Base-by-base conservation (phyloP, 1,140 invertebrate species). In the Wasmannia auropunctata region DNA sequence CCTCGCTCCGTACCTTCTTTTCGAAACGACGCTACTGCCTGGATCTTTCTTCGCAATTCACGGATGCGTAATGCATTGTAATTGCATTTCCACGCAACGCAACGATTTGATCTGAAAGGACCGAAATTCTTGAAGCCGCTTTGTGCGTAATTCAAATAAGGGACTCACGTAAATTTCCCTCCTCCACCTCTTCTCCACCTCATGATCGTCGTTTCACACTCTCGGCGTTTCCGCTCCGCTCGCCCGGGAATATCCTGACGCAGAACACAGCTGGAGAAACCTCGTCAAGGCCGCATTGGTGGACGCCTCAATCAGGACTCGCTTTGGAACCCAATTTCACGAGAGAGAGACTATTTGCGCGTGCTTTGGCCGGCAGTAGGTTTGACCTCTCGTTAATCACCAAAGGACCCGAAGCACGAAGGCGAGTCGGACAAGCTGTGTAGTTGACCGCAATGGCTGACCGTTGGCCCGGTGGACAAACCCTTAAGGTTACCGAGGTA, bases 321-420 rank as follows among this genome's bases (percentile, higher is more conserved):
- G 91, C 92, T 92, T 92, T 92, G 87, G 91, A 91, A 93, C 87
- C 92, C 91, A 94, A 93, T 93, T 92, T 93, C 92, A 91, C 76
- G 86, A 70, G 87, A 86, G 89, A 91, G 91, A 89, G 89, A 87
- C 77, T 91, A 91, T 91, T 91, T 91, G 90, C 91, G 87, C 90
- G 91, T 91, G 92, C 93, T 94, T 93, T 93, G 90, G 91, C 84
- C 90, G 86, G 88, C 86, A 89, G 88, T 83, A 87, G 89, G 91
- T 92, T 92, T 93, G 94, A 95, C 94, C 94, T 94, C 92, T 93
- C 93, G 93, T 94, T 95, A 95, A 95, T 95, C 94, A 94, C 93
- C 93, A 94, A 94, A 95, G 89, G 94, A 93, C 92, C 89, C 75
- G 88, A 87, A 90, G 92, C 89, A 91, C 86, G 87, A 91, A 93